phyloP scores from a whole-genome alignment of 2,113 vertebrate genomes.

The Crotalus horridus region DNA sequence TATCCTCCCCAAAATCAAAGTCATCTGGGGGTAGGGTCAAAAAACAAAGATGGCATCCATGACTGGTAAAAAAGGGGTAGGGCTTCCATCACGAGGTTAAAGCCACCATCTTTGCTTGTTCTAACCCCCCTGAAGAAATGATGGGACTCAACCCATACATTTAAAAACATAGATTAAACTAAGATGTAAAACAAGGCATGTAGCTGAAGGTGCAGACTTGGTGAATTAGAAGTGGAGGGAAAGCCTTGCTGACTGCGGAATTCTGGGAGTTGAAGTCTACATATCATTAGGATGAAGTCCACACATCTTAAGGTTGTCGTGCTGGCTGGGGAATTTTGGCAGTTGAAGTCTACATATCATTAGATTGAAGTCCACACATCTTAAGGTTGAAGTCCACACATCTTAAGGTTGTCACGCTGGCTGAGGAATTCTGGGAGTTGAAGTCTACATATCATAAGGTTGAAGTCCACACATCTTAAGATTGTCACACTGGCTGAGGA shows the following conservation, averaged over 20 bases:
- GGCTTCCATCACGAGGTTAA: neutral
- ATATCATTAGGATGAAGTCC: too few relatives aligned
- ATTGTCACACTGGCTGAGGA: too few relatives aligned
- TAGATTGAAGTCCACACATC: too few relatives aligned
- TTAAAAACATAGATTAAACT: neutral
- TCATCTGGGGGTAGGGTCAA: neutral
- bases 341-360: too few relatives aligned
- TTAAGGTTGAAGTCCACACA: too few relatives aligned
- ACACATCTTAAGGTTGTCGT: too few relatives aligned
- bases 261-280: too few relatives aligned
- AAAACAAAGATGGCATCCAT: neutral
- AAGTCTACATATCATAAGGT: too few relatives aligned
- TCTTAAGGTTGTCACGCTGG: neutral
- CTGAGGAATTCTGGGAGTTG: too few relatives aligned
- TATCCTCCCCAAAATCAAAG: neutral
- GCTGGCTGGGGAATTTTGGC: too few relatives aligned
- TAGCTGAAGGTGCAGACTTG: neutral
- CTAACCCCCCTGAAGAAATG: neutral
- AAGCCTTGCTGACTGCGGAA: neutral
- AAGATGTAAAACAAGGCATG: neutral
- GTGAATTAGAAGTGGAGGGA: neutral
- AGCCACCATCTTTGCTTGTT: neutral
- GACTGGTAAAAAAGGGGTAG: neutral
- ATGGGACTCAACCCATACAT: neutral
- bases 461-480: too few relatives aligned